Percentiles rank a stretch among this genome's conserved stretches.
Conservation (phyloP, 1,140 invertebrate species). For the Apis florea region DNA sequence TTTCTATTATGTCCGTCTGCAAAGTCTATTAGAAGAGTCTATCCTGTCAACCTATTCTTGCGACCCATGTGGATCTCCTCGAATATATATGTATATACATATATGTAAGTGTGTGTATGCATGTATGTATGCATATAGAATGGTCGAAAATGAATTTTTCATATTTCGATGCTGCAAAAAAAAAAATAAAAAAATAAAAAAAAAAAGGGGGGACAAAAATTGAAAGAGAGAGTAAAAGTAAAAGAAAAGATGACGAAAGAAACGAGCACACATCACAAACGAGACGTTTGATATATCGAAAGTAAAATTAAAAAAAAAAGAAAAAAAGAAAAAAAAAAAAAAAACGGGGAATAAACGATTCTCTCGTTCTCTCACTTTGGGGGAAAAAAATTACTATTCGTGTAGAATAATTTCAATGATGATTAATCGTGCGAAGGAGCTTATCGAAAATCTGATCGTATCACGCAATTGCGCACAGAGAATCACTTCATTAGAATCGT, state of each 20-base stretch:
- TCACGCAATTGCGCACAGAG: constrained; percentile 24
- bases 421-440: constrained; percentile 32
- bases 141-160: constrained; percentile 45
- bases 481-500: constrained; percentile 23
- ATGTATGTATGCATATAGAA: constrained; percentile 54
- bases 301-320: background rate
- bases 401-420: constrained; percentile 16
- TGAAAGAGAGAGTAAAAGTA: background rate
- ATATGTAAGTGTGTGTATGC: constrained; percentile 54
- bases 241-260: background rate
- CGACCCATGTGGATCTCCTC: constrained; percentile 66
- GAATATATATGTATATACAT: constrained; percentile 61
- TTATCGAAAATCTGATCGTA: constrained; percentile 30
- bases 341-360: background rate
- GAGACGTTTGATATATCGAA: background rate
- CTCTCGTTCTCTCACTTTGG: constrained; percentile 18
- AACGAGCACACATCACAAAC: constrained; percentile 18
- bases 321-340: background rate
- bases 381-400: constrained; percentile 19
- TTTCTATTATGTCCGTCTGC: constrained; percentile 80
- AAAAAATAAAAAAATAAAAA: background rate
- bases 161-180: constrained; percentile 36
- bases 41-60: constrained; percentile 73
- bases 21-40: constrained; percentile 81
- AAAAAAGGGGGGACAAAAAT: background rate